phyloP scores from a whole-genome alignment of 2,113 vertebrate species.

The Siniperca knerii region DNA sequence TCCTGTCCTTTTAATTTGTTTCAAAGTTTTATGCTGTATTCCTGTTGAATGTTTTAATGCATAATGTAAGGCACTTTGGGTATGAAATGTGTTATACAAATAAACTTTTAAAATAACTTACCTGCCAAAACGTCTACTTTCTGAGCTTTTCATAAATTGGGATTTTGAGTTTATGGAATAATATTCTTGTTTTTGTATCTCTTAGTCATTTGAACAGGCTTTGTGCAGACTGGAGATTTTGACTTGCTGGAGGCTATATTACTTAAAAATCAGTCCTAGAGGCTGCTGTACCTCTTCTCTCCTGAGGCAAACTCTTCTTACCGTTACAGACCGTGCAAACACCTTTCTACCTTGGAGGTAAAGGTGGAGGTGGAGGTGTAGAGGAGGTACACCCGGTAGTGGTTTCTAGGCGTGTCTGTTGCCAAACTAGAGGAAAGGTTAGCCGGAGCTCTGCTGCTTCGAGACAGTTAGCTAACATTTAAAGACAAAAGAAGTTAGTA shows the following conservation, averaged over 20 bases:
- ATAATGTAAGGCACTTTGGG: neutral
- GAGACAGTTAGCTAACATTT: neutral
- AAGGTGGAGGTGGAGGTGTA: constrained; percentile 26
- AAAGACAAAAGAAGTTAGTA: neutral
- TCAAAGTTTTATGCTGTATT: neutral
- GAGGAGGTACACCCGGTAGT: constrained; percentile 42
- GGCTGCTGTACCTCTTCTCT: neutral
- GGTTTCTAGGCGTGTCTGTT: constrained; percentile 66
- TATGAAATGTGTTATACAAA: neutral
- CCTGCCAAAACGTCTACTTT: neutral
- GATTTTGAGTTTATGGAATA: neutral
- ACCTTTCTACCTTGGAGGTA: constrained; percentile 39
- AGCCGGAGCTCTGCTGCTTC: neutral
- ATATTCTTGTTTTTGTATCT: neutral
- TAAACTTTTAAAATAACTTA: neutral
- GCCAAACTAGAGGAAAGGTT: constrained; percentile 68
- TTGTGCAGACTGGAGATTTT: neutral
- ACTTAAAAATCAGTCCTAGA: neutral
- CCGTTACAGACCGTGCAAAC: neutral
- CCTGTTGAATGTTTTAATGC: neutral
- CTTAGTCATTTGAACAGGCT: neutral
- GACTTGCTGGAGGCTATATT: neutral
- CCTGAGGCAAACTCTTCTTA: neutral
- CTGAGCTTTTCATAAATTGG: neutral
- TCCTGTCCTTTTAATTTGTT: neutral